Conservation (phyloP, 2,113 vertebrate species). For the Malurus cyaneus region DNA sequence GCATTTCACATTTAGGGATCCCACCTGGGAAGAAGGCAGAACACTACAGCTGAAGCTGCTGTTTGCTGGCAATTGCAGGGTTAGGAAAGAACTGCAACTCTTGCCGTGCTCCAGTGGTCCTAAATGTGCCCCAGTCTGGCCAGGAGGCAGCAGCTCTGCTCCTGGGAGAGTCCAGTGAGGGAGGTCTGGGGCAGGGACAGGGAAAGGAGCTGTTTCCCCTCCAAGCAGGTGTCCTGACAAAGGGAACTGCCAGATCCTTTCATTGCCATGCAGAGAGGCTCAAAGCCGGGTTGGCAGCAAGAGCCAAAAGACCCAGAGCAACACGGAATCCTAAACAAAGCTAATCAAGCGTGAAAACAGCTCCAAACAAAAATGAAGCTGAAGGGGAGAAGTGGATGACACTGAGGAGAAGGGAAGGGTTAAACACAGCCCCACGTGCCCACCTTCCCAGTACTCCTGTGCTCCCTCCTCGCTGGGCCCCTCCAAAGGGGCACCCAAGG, state of each 20-base stretch:
- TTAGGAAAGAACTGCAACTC: not conserved
- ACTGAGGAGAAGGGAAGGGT: not conserved
- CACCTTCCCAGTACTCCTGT: not conserved
- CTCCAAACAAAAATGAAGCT: not conserved
- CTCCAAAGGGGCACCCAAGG: not conserved
- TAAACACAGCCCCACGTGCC: not conserved
- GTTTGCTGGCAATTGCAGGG: not conserved
- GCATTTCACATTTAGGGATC: constrained; percentile 90
- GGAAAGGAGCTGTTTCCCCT: not conserved
- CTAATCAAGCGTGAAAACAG: not conserved
- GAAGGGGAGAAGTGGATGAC: not conserved
- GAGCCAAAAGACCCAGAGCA: not conserved
- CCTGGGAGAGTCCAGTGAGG: not conserved
- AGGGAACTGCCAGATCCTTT: constrained; percentile 17
- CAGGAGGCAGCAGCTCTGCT: not conserved
- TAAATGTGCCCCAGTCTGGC: not conserved
- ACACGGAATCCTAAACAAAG: not conserved
- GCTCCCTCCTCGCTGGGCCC: not conserved
- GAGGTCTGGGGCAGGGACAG: not conserved
- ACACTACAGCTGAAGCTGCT: constrained; percentile 31
- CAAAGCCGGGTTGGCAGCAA: not conserved
- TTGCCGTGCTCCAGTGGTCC: not conserved
- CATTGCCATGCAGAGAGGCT: not conserved
- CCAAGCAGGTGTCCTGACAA: constrained; percentile 1
- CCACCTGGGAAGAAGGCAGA: constrained; percentile 78